phyloP scores from a whole-genome alignment of 2,113 vertebrate genomes.

The Lichenostomus cassidix region DNA sequence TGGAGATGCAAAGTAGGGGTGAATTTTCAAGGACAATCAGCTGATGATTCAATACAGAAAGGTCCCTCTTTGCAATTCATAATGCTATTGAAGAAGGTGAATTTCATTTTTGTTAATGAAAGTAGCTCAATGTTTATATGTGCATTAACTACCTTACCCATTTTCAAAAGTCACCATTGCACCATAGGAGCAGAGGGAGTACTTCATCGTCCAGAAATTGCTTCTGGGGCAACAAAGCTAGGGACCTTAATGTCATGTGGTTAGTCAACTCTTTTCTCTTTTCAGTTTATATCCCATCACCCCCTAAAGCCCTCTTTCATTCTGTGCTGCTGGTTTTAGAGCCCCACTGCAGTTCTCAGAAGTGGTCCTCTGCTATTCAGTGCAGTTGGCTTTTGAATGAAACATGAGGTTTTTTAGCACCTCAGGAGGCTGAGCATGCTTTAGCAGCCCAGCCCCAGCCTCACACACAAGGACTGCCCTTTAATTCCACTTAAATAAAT shows the following conservation, averaged over 20 bases:
- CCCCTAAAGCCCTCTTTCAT: neutral
- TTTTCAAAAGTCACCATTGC: neutral
- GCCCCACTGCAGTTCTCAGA: neutral
- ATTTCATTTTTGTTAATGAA: neutral
- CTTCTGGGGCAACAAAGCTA: neutral
- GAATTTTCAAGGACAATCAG: neutral
- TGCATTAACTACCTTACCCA: neutral
- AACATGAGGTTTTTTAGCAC: conserved; percentile 49
- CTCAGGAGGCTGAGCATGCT: conserved; percentile 33
- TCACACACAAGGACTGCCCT: conserved; percentile 17
- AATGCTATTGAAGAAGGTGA: neutral
- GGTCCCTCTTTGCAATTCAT: neutral
- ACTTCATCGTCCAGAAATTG: neutral
- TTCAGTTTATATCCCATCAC: neutral
- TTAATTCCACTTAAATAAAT: conserved; percentile 58
- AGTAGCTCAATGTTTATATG: neutral
- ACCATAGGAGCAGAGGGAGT: neutral
- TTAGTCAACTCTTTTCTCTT: neutral
- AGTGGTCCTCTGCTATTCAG: conserved; percentile 18
- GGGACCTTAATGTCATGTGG: neutral
- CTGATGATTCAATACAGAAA: neutral
- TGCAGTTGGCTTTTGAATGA: conserved; percentile 29
- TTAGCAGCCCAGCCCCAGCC: conserved; percentile 13
- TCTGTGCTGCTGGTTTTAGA: neutral
- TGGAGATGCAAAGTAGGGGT: neutral